Conservation (phyloP, 2,797 vertebrate genomes). For the Propithecus perrieri region DNA sequence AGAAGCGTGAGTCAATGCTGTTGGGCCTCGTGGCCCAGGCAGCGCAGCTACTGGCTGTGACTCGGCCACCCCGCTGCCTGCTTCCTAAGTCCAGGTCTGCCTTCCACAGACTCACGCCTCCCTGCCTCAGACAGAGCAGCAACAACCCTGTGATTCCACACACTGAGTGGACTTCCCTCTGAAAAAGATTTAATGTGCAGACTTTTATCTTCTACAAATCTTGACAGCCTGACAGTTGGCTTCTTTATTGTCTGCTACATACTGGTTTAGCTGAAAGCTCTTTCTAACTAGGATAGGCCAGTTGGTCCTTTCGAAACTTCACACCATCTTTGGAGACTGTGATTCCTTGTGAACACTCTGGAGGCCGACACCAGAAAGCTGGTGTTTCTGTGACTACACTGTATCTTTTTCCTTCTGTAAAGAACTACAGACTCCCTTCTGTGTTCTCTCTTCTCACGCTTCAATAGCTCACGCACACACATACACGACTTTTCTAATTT, state of each 20-base stretch:
- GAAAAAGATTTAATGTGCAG: constrained; percentile 64
- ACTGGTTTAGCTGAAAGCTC: constrained; percentile 72
- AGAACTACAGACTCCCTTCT: background rate
- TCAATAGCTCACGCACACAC: background rate
- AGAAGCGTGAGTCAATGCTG: fast-evolving
- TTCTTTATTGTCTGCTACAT: constrained; percentile 54
- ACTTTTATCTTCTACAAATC: constrained; percentile 77
- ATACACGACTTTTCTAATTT: constrained; percentile 31
- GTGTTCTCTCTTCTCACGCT: background rate
- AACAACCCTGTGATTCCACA: constrained; percentile 33
- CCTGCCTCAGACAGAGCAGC: constrained; percentile 45
- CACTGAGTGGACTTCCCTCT: constrained; percentile 60
- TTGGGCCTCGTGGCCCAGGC: background rate
- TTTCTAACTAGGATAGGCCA: constrained; percentile 67
- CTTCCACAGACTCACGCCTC: constrained; percentile 63
- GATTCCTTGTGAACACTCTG: constrained; percentile 53
- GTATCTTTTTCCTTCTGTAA: constrained; percentile 42
- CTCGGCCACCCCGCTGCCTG: too few relatives aligned
- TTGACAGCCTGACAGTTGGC: constrained; percentile 60
- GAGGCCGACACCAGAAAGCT: background rate
- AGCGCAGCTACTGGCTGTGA: too few relatives aligned
- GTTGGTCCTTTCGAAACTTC: constrained; percentile 70
- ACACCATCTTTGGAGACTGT: constrained; percentile 52
- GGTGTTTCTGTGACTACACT: background rate
- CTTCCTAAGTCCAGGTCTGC: background rate